Evolutionary conservation across 2,113 vertebrate species (phyloP), one percentile per base, ranked within the genome.

Genomic region (Macroglossus sobrinus): DNA sequence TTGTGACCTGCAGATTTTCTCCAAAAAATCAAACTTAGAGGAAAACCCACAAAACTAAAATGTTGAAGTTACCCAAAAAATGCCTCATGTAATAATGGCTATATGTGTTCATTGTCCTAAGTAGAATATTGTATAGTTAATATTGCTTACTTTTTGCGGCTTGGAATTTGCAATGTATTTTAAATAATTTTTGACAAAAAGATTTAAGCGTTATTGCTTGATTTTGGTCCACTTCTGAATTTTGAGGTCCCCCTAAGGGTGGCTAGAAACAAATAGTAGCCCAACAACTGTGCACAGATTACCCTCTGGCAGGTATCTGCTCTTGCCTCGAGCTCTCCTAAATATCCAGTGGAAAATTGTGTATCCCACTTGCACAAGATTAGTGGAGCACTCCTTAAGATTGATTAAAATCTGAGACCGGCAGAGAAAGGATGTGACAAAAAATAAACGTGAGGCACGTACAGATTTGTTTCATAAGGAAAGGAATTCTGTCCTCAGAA

Each of bases 1-100:
- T 85, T 91, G 4, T 89, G 72, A 71, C 57, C 16, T 93, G 63
- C 22, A 4, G 82, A 21, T 92, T 84, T 92, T 68, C 72, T 69
- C 35, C 33, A 95, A 57, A 63, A 89, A 86, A 72, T 71, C 78
- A 92, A 93, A 61, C 30, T 84, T 40, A 96, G 35, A 84, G 18
- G 18, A 24, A 75, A 96, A 43, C 1, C 3, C 50, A 79, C 38
- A 53, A 82, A 82, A 69, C 57, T 75, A 85, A 93, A 91, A 63
- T 61, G 8, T 3, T 7, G 8, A 92, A 75, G 8, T 47, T n/a
- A n/a, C 24, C 5, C 14, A 66, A 1, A 33, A 43, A 68, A 75
- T 35, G 9, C 18, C 24, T 91, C 45, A 3, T 57, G 24, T 63
- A 43, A 57, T 28, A 64, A 78, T 80, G 50, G 5, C 3, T 10